Percentiles rank a stretch among this genome's conserved stretches.
Conservation (phyloP, 2,888 invertebrate genomes). For the Pinctada fucata region DNA sequence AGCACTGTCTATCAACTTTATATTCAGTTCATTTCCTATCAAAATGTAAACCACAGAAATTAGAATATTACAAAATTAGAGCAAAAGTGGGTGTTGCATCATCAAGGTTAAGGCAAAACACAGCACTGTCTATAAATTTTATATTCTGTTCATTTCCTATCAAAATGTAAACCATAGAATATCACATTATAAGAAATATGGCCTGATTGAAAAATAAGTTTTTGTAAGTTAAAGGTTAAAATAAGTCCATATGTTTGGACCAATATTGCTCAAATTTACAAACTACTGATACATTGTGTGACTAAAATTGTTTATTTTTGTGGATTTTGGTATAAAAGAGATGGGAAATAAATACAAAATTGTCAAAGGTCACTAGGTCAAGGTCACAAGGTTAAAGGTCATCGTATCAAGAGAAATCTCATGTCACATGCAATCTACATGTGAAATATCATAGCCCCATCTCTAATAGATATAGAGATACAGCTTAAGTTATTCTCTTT, state of each 20-base stretch:
- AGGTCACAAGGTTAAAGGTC: no score
- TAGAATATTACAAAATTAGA: not conserved
- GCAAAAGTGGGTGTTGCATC: slow-evolving; percentile 76
- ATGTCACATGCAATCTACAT: no score
- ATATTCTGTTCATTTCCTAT: slow-evolving; percentile 46
- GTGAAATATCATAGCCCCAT: no score
- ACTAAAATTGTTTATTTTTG: no score
- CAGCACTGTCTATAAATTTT: slow-evolving; percentile 88
- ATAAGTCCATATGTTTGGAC: not conserved
- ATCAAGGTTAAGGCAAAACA: slow-evolving; percentile 92
- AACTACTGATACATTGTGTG: no score
- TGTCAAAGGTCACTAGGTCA: no score
- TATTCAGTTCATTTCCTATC: slow-evolving; percentile 40
- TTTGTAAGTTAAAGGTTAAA: not conserved
- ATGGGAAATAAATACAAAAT: no score
- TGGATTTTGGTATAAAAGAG: no score
- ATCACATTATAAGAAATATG: not conserved
- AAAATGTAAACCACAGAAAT: not conserved
- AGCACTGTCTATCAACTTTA: slow-evolving; percentile 88
- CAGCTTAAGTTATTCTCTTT: no score
- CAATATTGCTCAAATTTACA: no score
- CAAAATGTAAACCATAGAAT: not conserved
- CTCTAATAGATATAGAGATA: no score
- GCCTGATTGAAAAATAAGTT: not conserved
- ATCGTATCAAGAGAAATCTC: no score